These are phyloP conservation scores for Rotaria sp. DNA, from an alignment of 2,888 invertebrate species.

Conservation along the genomic window DNA sequence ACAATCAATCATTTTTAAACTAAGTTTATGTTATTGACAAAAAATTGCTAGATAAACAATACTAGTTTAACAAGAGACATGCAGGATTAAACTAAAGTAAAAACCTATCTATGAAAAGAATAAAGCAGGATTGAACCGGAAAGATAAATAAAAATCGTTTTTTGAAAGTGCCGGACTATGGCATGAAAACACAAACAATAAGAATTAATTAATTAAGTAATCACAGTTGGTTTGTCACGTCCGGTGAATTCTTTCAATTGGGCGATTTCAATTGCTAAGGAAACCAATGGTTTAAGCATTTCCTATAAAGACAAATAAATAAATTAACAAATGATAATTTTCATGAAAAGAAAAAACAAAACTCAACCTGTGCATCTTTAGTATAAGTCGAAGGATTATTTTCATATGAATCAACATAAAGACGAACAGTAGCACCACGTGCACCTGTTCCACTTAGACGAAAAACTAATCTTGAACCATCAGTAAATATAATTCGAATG, in stretches of 20 bases:
- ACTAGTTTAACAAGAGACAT: too few species aligned
- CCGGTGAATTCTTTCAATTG: constrained; percentile 77
- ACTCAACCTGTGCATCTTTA: constrained; percentile 56
- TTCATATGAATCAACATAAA: constrained; percentile 91
- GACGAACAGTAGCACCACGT: constrained; percentile 87
- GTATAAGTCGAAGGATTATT: constrained; percentile 60
- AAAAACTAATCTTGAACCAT: constrained; percentile 84
- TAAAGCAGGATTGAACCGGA: too few species aligned
- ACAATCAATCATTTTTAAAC: too few species aligned
- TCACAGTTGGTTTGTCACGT: constrained; percentile 83
- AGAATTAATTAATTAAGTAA: constrained; percentile 61
- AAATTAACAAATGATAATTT: not conserved
- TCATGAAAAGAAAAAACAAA: not conserved
- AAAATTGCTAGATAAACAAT: too few species aligned
- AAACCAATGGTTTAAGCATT: constrained; percentile 73
- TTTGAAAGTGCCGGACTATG: too few species aligned
- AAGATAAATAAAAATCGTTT: too few species aligned
- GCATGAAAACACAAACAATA: too few species aligned
- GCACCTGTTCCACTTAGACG: constrained; percentile 95
- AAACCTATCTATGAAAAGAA: too few species aligned
- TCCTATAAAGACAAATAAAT: constrained; percentile 44
- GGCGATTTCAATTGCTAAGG: constrained; percentile 76
- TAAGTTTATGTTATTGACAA: too few species aligned
- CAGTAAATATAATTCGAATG: constrained; percentile 80
- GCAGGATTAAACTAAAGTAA: too few species aligned